Base-by-base conservation (phyloP, 2,113 vertebrate genomes). In the Erythrocercus mccallii region DNA sequence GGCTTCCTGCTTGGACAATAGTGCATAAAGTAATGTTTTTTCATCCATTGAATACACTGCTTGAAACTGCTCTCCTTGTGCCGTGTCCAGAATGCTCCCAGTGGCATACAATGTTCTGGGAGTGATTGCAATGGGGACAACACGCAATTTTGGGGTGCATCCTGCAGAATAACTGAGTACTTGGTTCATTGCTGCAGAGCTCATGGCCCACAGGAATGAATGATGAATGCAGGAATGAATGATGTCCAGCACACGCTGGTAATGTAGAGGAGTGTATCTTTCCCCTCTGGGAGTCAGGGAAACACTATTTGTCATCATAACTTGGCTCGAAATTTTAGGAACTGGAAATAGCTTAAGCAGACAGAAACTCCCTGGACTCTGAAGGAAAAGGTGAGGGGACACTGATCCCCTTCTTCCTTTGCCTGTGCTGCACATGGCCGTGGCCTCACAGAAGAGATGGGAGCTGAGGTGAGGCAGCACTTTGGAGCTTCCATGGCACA, bases 401-500 rank as follows among this genome's bases (percentile, higher is more conserved):
- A 5, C 15, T 44, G 48, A 24, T 1, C 37, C 27, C 56, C 12
- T 56, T 37, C 48, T 47, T 54, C 44, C 60, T 69, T 57, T 77
- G 11, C 68, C 47, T 47, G 38, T 23, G 69, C 73, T 33, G 42
- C 40, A 5, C 4, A 0, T 11, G 23, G 23, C 57, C 4, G 0
- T 27, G 50, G 51, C 47, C 70, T 64, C 51, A 8, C 17, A 45
- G 60, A 45, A 19, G 77, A 16, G 25, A 3, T 31, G 58, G n/a
- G 17, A 18, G 28, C 31, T 2, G 0, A 44, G 61, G 19, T 20
- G 81, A 56, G 78, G 73, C 47, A 85, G 53, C 37, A 3, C 78
- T 37, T 47, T 0, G 18, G 12, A n/a, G 40, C 53, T 25, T 45
- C 35, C 2, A 0, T 45, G n/a, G 18, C 72, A 23, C 47, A 45